Base-by-base conservation (phyloP, 2,797 vertebrate genomes). In the Columba guinea region DNA sequence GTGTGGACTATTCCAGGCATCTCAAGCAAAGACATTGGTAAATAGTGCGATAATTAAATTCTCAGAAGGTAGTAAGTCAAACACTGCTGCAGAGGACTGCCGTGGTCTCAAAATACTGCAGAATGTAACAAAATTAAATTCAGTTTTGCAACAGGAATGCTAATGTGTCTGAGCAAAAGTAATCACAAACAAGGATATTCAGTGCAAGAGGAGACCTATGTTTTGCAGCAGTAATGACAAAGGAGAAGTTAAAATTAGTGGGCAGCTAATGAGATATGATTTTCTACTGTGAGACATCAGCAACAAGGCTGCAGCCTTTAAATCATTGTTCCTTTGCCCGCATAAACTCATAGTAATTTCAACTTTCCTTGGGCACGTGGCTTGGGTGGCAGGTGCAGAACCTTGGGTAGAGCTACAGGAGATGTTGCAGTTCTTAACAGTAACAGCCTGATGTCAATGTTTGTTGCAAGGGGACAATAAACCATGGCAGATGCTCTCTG, bases 111-210 rank as follows among this genome's bases (percentile, higher is more conserved):
- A 77, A 84, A 85, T 37, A 28, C 9, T 0, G 16, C 65, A 91
- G 65, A 82, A 89, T 46, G 56, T 51, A 89, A 71, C 5, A 85
- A 86, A 92, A 94, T 64, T n/a, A 75, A 89, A 87, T 75, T 87
- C 28, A 30, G 18, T 58, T 91, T 87, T 13, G 9, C 69, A 83
- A 78, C 37, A 75, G 49, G 69, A 81, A 84, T 90, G 39, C 14
- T 85, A 93, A 86, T 88, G 32, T 37, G 39, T 63, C 53, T 88
- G 80, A 84, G 73, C 30, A 81, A 84, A 92, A 68, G n/a, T 44
- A 87, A 79, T 79, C 65, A 67, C 49, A 85, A 94, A 67, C 48
- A 78, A 81, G 58, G 48, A 37, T 48, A 90, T 46, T 20, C 26
- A 44, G 64, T 37, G n/a, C 52, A 84, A 93, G 32, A 53, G 28